Conservation (phyloP, 2,888 invertebrate species). For the Anorthoa munda region DNA sequence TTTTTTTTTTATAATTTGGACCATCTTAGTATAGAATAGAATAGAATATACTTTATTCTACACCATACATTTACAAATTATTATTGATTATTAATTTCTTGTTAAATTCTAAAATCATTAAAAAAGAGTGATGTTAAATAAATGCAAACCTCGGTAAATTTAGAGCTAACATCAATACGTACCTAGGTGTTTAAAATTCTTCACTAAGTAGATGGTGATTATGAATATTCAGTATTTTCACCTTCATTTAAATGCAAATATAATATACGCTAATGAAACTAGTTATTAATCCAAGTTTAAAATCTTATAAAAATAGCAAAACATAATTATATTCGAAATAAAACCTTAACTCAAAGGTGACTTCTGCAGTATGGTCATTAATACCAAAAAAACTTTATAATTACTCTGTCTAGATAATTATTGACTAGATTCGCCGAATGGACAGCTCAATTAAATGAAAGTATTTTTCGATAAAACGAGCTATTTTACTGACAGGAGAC, state of each 20-base stretch:
- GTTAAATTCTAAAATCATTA: no score
- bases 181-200: neutral
- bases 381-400: constrained; percentile 15
- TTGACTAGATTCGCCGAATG: neutral
- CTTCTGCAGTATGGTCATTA: constrained; percentile 4
- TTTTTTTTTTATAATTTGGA: no score
- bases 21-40: no score
- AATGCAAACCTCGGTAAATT: no score
- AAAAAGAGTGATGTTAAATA: no score
- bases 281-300: neutral
- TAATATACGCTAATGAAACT: neutral
- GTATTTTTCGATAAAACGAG: constrained; percentile 21
- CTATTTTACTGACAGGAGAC: constrained; percentile 6
- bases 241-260: no score
- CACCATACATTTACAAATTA: no score
- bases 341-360: constrained; percentile 10
- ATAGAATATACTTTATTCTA: no score
- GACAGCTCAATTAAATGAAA: constrained; percentile 35
- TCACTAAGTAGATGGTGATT: neutral
- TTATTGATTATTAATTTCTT: no score
- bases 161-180: no score
- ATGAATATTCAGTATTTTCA: neutral
- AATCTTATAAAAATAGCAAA: neutral
- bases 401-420: constrained; percentile 22
- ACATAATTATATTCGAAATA: neutral